Percentiles rank a stretch among this genome's conserved stretches.
These are phyloP conservation scores for Trididemnum clinides DNA, from an alignment of 23 tunicate species.

Conservation along the genomic window DNA sequence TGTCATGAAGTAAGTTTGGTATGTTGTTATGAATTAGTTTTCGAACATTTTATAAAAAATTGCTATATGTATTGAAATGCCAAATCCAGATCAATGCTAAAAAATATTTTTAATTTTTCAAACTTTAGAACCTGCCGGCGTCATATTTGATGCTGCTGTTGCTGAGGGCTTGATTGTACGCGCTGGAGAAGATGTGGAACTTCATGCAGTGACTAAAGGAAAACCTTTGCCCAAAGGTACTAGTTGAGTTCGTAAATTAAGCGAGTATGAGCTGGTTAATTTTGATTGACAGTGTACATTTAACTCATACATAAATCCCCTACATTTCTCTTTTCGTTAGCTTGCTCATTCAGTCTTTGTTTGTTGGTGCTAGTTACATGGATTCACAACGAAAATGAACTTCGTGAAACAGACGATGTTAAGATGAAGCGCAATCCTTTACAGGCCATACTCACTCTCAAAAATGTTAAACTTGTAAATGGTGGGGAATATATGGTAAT, in stretches of 20 bases:
- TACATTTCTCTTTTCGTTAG: no score
- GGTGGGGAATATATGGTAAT: slow-evolving; percentile 76
- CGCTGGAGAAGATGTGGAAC: slow-evolving; percentile 89
- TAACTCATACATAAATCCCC: no score
- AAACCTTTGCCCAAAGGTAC: slow-evolving; percentile 78
- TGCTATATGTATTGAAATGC: no score
- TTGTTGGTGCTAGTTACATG: slow-evolving; percentile 64
- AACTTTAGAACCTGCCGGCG: slow-evolving; percentile 77
- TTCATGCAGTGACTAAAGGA: slow-evolving; percentile 77
- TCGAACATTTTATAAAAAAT: no score
- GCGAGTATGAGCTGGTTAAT: no score
- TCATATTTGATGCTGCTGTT: slow-evolving; percentile 69
- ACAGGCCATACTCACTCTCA: slow-evolving; percentile 58
- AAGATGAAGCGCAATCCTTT: slow-evolving; percentile 54
- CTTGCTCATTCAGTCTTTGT: no score
- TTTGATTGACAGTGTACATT: no score
- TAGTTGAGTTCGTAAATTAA: no score
- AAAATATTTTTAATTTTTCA: no score
- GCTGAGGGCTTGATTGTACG: slow-evolving; percentile 58
- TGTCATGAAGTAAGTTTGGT: no score
- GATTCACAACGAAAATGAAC: slow-evolving; percentile 61
- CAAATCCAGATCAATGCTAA: no score
- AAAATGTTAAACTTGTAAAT: slow-evolving; percentile 24
- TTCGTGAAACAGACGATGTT: slow-evolving; percentile 64
- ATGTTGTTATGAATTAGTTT: no score